Base-by-base conservation (phyloP, 2,797 vertebrate species). In the Neoniphon sammara region DNA sequence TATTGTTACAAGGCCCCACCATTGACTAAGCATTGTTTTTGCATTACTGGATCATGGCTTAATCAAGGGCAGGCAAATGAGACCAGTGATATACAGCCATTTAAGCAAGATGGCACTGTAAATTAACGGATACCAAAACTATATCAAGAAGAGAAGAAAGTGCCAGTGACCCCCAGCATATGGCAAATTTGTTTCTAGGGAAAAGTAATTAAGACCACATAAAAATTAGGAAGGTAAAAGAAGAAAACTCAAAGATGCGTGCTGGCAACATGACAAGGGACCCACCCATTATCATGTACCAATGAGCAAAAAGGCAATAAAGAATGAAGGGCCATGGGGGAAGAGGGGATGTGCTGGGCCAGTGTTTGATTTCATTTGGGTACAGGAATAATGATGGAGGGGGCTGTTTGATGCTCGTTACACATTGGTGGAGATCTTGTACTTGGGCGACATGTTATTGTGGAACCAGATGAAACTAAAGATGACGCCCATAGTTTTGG, bases 381-480 rank as follows among this genome's bases (percentile, higher is more conserved):
- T 59, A 70, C 76, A 80, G 27, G 77, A 87, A 85, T 7, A 6
- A 20, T 11, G 14, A 25, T 3, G 15, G n/a, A 31, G 65, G 70
- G 60, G 39, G 23, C 67, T 72, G 60, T 58, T 74, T 79, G 76
- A 82, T 56, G 66, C 84, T 75, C 67, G 83, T 89, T 94, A 95
- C 86, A 95, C 94, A 21, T 95, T 95, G 79, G 95, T 95, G 83
- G 95, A 95, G 88, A 95, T 95, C 91, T 95, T 95, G 91, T 95
- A 95, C 90, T 95, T 95, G 74, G 96, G 96, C 20, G 94, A 95
- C 92, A 98, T 93, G 75, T 94, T 95, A 91, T 84, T 95, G 71
- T 97, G 95, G 91, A 98, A 98, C 97, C 97, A 98, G 36, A 91
- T 95, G 91, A 98, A 95, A 77, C 96, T 96, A 83, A 97, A 98